Base-by-base conservation (phyloP, 2,888 invertebrate genomes). In the Drosophila borborema region DNA sequence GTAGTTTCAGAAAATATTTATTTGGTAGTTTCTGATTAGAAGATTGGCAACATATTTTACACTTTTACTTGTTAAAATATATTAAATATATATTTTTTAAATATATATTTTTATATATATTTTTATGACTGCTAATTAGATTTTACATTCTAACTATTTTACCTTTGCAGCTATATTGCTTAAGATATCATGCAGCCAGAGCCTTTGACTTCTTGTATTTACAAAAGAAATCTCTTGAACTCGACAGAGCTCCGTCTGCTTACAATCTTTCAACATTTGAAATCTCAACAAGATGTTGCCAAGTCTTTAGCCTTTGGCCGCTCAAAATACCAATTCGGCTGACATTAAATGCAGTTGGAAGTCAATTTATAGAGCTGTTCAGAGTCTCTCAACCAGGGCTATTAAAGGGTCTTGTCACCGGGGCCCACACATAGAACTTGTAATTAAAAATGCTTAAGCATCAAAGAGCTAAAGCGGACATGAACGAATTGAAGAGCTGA, bases 311-410 rank as follows among this genome's bases (percentile, higher is more conserved):
- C 23, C 40, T 53, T 23, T 65, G 10, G 38, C 59, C 36, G 23
- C 53, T 40, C 49, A 54, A 74, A 69, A 65, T 40, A 48, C 38
- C 59, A 46, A 34, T 56, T 51, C n/a, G 55, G 46, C 59, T 63
- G 69, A 74, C 81, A 78, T 68, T 64, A 43, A 69, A 66, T 49
- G 80, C 67, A 60, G 71, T 74, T 76, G 45, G n/a, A 31, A 53
- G 56, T 10, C 67, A 73, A 77, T 85, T 85, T 82, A 85, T 82
- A 48, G 71, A 71, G 72, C 51, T 60, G 69, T 70, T 51, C 40
- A n/a, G 18, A 38, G 74, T 36, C 65, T 59, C 36, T 59, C 38
- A 75, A 66, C 63, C 55, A 14, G 46, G 18, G 54, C 78, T 56
- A 67, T 72, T 69, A 58, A 78, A 66, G 60, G 63, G 59, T 61